Conservation (phyloP, 1,140 invertebrate genomes). For the Coenobita brevimanus region DNA sequence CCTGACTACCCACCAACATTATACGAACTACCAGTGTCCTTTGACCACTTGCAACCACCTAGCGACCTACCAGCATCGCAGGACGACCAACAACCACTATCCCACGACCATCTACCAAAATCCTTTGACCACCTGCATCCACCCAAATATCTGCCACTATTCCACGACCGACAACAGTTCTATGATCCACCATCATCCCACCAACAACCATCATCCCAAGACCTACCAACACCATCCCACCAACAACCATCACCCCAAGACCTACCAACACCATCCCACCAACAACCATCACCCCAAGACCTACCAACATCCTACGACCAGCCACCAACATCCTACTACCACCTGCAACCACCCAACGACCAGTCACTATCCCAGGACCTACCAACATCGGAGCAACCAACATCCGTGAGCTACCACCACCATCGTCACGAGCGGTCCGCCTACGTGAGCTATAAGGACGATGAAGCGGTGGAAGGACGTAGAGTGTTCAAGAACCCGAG, state of each 20-base stretch:
- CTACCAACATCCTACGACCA: too few species aligned
- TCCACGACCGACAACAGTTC: not conserved
- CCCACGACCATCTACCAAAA: not conserved
- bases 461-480: slow-evolving; percentile 55
- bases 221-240: not conserved
- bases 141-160: not conserved
- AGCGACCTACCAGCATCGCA: too few species aligned
- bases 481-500: slow-evolving; percentile 87
- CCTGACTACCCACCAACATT: too few species aligned
- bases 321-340: too few species aligned
- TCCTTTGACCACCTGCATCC: not conserved
- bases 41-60: too few species aligned
- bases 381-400: not conserved
- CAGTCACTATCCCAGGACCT: not conserved
- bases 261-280: too few species aligned
- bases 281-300: too few species aligned
- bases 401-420: not conserved
- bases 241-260: not conserved
- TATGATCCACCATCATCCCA: not conserved
- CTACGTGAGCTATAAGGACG: slow-evolving; percentile 32
- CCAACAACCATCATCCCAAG: not conserved
- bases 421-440: not conserved
- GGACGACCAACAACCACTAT: too few species aligned
- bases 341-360: too few species aligned
- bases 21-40: too few species aligned